Percentiles rank a stretch among this genome's conserved stretches.
Evolutionary conservation across 2,888 invertebrate genomes (phyloP).

Genomic region (Agrenia bidenticulata): DNA sequence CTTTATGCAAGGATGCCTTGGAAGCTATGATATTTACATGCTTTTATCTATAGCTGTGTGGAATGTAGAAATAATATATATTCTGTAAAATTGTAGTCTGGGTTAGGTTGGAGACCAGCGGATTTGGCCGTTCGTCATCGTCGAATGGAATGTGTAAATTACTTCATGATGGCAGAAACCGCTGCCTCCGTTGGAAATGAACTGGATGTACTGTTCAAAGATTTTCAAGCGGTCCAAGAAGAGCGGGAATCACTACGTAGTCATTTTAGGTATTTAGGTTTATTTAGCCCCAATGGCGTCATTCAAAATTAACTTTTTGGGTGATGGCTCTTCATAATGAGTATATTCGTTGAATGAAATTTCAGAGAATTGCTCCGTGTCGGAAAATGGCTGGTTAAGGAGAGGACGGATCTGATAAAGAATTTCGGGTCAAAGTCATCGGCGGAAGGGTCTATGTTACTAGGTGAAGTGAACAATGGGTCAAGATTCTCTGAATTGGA

Average conservation of each 20-base stretch:
- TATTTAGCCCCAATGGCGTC: background rate
- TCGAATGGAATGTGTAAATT: slow-evolving; percentile 50
- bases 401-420: slow-evolving; percentile 55
- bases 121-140: slow-evolving; percentile 50
- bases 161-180: slow-evolving; percentile 51
- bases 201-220: slow-evolving; percentile 36
- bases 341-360: slow-evolving; percentile 15
- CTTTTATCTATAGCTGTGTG: too few species aligned
- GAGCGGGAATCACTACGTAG: slow-evolving; percentile 46
- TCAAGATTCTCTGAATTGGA: slow-evolving; percentile 50
- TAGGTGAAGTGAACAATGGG: slow-evolving; percentile 44
- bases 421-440: slow-evolving; percentile 41
- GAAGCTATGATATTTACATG: too few species aligned
- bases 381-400: slow-evolving; percentile 55
- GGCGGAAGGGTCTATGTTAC: slow-evolving; percentile 34
- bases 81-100: slow-evolving; percentile 39
- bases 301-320: slow-evolving; percentile 12
- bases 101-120: slow-evolving; percentile 48
- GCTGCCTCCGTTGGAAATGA: slow-evolving; percentile 48
- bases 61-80: slow-evolving; percentile 8
- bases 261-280: slow-evolving; percentile 44
- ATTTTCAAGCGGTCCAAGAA: slow-evolving; percentile 43
- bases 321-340: slow-evolving; percentile 5
- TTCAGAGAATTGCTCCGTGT: slow-evolving; percentile 55
- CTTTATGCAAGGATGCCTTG: too few species aligned